These are phyloP conservation scores for Oscheius sp. DNA, from an alignment of 2,888 invertebrate genomes.

Conservation along the genomic window DNA sequence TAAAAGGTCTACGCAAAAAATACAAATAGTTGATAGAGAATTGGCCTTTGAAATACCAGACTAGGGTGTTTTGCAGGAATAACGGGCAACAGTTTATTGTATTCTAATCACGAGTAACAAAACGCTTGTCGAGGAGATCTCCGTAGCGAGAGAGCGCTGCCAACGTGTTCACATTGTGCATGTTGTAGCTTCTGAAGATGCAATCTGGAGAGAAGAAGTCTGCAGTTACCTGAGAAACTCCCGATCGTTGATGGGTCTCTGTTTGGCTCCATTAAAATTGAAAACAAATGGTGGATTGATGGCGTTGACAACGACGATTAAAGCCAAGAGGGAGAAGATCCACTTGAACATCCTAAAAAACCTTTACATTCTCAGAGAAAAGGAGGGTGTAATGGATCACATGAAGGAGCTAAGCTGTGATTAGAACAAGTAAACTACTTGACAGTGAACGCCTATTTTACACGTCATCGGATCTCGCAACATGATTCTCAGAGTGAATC, in stretches of 20 bases:
- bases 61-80: background rate
- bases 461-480: too few relatives aligned
- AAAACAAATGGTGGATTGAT: background rate
- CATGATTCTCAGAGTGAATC: too few relatives aligned
- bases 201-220: background rate
- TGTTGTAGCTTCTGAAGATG: slow-evolving; percentile 30
- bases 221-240: slow-evolving; percentile 21
- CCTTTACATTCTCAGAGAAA: background rate
- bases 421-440: too few relatives aligned
- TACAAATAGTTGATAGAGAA: too few relatives aligned
- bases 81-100: background rate
- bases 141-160: slow-evolving; percentile 29
- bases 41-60: too few relatives aligned
- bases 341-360: slow-evolving; percentile 18
- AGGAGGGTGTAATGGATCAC: background rate
- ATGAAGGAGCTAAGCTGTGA: too few relatives aligned
- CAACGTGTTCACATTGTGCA: slow-evolving; percentile 33
- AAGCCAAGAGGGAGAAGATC: background rate
- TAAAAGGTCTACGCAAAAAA: too few relatives aligned
- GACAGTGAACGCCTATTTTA: too few relatives aligned
- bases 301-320: background rate
- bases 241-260: slow-evolving; percentile 11
- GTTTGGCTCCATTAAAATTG: slow-evolving; percentile 6
- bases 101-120: slow-evolving; percentile 5
- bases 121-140: slow-evolving; percentile 19